Conservation (phyloP, 2,113 vertebrate genomes). For the Dendropsophus ebraccatus region DNA sequence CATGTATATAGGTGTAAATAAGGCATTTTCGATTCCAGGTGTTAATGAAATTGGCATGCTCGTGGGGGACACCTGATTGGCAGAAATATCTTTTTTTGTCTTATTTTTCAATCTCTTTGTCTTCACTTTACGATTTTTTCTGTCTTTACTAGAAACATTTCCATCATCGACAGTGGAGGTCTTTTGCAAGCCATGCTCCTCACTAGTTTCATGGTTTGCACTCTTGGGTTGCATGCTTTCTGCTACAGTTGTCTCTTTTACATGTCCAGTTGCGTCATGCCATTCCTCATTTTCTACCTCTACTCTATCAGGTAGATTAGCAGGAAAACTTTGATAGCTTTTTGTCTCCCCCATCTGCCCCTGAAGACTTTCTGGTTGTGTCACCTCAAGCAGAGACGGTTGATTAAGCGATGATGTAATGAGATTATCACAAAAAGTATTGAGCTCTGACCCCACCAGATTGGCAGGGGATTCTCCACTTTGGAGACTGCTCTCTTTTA, state of each 20-base stretch:
- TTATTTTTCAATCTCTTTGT: background rate
- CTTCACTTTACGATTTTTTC: background rate
- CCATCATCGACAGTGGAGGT: background rate
- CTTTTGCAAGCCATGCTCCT: background rate
- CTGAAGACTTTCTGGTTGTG: background rate
- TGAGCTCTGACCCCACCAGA: conserved; percentile 26
- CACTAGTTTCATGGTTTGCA: background rate
- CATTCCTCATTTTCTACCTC: background rate
- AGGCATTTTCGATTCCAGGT: background rate
- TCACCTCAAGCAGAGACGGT: background rate
- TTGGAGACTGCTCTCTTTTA: background rate
- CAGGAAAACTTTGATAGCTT: background rate
- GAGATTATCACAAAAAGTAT: conserved; percentile 14
- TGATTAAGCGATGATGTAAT: conserved; percentile 30
- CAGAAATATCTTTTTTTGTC: background rate
- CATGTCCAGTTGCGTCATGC: background rate
- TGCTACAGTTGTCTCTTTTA: background rate
- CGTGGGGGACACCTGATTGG: background rate
- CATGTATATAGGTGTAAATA: background rate
- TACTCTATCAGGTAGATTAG: background rate
- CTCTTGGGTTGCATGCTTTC: background rate
- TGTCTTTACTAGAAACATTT: background rate
- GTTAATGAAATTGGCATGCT: background rate
- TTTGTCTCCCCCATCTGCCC: conserved; percentile 13
- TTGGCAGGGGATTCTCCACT: background rate